phyloP scores from a whole-genome alignment of 2,797 vertebrate species.

The Oryzias dopingdopingensis region DNA sequence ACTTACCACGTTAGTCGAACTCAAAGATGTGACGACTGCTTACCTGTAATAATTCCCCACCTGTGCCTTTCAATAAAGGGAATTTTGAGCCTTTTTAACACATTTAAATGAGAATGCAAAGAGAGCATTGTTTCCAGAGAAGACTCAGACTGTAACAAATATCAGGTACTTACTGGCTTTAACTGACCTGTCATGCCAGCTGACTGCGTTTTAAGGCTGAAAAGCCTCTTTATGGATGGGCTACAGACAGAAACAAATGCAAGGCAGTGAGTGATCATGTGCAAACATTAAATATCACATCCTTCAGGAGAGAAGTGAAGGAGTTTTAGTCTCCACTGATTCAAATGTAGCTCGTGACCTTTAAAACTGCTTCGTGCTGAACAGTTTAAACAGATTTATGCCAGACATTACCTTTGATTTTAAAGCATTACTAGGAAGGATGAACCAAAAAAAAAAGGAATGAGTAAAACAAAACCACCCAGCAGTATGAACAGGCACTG shows the following conservation, averaged over 20 bases:
- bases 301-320: not conserved
- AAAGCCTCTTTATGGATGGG: constrained; percentile 88
- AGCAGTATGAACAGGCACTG: constrained; percentile 37
- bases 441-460: not conserved
- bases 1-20: too few species aligned
- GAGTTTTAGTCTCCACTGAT: too few species aligned
- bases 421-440: too few species aligned
- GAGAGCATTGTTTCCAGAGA: constrained; percentile 25
- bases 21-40: too few species aligned
- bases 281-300: constrained; percentile 28
- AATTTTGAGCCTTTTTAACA: too few species aligned
- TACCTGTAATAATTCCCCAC: too few species aligned
- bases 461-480: constrained; percentile 25
- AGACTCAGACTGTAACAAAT: constrained; percentile 66
- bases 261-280: constrained; percentile 79
- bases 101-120: too few species aligned
- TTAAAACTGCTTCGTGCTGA: too few species aligned
- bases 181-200: constrained; percentile 96
- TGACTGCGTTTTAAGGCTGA: constrained; percentile 81
- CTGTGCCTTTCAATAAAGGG: not conserved
- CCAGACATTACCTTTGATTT: too few species aligned
- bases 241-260: constrained; percentile 88
- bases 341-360: too few species aligned
- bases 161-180: constrained; percentile 93
- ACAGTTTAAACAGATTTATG: too few species aligned